Evolutionary conservation across 2,888 invertebrate genomes (phyloP).

Genomic region (Cryptophagus acutangulus): DNA sequence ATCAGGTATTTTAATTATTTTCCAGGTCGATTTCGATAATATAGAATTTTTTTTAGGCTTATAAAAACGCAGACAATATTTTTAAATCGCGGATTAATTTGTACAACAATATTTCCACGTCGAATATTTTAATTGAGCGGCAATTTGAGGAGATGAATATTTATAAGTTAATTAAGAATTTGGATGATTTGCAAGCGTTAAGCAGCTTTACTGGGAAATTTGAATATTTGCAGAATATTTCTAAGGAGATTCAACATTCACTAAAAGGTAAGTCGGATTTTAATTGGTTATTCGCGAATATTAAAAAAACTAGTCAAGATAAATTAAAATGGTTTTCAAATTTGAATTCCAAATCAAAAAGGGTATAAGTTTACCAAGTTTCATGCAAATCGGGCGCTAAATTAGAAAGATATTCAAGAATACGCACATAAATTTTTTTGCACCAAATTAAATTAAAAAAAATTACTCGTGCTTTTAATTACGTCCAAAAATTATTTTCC

Average conservation of each 20-base stretch:
- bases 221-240: slow-evolving; percentile 35
- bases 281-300: too few relatives aligned
- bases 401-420: background rate
- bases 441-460: background rate
- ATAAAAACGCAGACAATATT: slow-evolving; percentile 30
- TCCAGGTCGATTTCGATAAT: background rate
- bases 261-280: slow-evolving; percentile 35
- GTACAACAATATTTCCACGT: slow-evolving; percentile 31
- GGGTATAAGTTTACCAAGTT: too few relatives aligned
- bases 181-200: slow-evolving; percentile 30
- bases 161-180: slow-evolving; percentile 34
- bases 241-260: slow-evolving; percentile 36
- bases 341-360: too few relatives aligned
- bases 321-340: background rate
- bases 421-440: background rate
- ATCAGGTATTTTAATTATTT: slow-evolving; percentile 34
- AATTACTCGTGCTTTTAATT: too few relatives aligned
- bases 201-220: slow-evolving; percentile 41
- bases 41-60: slow-evolving; percentile 32
- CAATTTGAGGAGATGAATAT: slow-evolving; percentile 40
- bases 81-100: slow-evolving; percentile 37
- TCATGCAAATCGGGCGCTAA: slow-evolving; percentile 38
- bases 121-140: slow-evolving; percentile 38
- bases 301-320: background rate
- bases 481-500: too few relatives aligned